These are phyloP conservation scores for Cataglyphis cursor DNA, from an alignment of 2,888 invertebrate species.

Conservation along the genomic window DNA sequence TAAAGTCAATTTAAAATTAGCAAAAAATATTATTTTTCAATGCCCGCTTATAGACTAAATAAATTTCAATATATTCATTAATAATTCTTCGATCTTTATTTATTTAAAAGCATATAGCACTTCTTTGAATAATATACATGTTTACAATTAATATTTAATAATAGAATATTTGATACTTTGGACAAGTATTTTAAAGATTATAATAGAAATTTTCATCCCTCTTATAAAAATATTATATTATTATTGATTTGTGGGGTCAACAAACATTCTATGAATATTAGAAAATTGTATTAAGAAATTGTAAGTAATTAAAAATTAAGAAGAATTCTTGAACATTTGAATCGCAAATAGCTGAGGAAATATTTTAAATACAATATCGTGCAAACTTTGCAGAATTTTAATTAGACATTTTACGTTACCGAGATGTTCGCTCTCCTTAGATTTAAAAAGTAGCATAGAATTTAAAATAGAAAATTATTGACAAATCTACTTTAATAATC, in stretches of 20 bases:
- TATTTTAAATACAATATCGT: neutral
- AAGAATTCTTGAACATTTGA: neutral
- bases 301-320: neutral
- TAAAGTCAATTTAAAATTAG: neutral
- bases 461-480: neutral
- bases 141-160: neutral
- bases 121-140: neutral
- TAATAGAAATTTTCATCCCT: neutral
- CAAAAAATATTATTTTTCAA: neutral
- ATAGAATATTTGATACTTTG: too few species aligned
- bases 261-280: neutral
- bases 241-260: neutral
- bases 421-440: neutral
- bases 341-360: neutral
- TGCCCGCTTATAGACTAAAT: neutral
- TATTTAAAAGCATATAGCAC: neutral
- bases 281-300: neutral
- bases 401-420: neutral
- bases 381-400: neutral
- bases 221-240: neutral
- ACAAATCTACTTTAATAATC: neutral
- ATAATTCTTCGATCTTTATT: neutral
- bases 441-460: neutral
- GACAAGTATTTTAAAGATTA: neutral
- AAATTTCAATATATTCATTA: neutral